These are phyloP conservation scores for Nomada ruficornis DNA, from an alignment of 2,888 invertebrate genomes.

Conservation along the genomic window DNA sequence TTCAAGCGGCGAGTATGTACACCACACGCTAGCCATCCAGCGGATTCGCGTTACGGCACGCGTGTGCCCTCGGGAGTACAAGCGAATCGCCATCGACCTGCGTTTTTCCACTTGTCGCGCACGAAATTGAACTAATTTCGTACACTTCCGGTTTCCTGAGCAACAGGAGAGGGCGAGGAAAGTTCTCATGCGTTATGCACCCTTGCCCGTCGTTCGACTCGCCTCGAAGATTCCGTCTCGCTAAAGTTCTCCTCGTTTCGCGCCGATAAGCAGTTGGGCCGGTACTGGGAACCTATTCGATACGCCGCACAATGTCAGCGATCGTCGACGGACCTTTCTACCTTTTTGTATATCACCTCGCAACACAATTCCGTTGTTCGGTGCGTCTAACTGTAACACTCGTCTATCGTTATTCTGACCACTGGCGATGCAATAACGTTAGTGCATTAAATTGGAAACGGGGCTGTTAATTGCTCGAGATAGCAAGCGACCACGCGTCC, in stretches of 20 bases:
- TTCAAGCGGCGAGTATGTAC: constrained; percentile 4
- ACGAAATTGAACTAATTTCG: constrained; percentile 63
- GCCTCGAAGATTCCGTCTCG: not conserved
- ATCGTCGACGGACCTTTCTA: not conserved
- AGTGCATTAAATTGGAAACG: constrained; percentile 29
- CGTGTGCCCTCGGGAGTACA: constrained; percentile 43
- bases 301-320: too few species aligned
- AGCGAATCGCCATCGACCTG: constrained; percentile 25
- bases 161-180: not conserved
- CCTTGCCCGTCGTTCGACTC: too few species aligned
- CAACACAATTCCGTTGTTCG: not conserved
- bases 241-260: not conserved
- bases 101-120: constrained; percentile 67
- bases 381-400: not conserved
- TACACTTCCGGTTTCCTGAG: constrained; percentile 61
- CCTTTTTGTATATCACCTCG: not conserved
- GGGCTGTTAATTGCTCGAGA: not conserved
- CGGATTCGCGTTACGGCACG: constrained; percentile 44
- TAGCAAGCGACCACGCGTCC: not conserved
- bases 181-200: constrained; percentile 40
- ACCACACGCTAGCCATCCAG: constrained; percentile 16
- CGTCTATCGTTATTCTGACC: not conserved
- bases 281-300: not conserved
- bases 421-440: constrained; percentile 42
- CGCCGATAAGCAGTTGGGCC: not conserved